Conservation (phyloP, 2,113 vertebrate species). For the Silurus meridionalis region DNA sequence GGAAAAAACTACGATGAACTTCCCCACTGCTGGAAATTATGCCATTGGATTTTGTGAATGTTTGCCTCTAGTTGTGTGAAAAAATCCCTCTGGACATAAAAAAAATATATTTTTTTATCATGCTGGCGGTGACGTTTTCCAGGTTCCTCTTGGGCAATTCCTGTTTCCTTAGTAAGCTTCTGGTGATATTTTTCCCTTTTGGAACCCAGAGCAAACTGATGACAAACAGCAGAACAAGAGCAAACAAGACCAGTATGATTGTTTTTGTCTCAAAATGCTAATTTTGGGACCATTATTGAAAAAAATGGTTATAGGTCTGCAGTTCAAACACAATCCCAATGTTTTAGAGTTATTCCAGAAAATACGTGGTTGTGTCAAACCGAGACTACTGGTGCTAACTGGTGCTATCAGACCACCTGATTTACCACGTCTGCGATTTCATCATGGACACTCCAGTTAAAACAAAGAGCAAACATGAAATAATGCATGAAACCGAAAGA, state of each 20-base stretch:
- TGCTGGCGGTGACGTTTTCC: neutral
- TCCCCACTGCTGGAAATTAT: neutral
- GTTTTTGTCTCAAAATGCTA: neutral
- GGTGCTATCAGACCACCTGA: too few species aligned
- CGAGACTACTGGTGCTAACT: too few species aligned
- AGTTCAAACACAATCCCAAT: neutral
- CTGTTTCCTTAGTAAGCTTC: neutral
- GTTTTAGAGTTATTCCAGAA: neutral
- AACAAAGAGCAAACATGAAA: too few species aligned
- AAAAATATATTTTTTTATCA: neutral
- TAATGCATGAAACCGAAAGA: too few species aligned
- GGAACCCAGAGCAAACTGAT: neutral
- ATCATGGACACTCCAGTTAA: too few species aligned
- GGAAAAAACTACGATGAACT: neutral
- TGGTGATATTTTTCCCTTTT: neutral
- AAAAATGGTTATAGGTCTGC: neutral
- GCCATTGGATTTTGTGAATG: neutral
- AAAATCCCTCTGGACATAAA: neutral
- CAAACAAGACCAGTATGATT: neutral
- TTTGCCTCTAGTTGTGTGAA: neutral
- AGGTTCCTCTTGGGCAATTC: neutral
- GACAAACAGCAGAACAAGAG: neutral
- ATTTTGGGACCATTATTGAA: neutral
- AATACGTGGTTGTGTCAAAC: too few species aligned
- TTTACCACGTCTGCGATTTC: too few species aligned